Evolutionary conservation across 2,888 invertebrate species (phyloP), one percentile per base, ranked within the genome.

Genomic region (Drosophila siamana): DNA sequence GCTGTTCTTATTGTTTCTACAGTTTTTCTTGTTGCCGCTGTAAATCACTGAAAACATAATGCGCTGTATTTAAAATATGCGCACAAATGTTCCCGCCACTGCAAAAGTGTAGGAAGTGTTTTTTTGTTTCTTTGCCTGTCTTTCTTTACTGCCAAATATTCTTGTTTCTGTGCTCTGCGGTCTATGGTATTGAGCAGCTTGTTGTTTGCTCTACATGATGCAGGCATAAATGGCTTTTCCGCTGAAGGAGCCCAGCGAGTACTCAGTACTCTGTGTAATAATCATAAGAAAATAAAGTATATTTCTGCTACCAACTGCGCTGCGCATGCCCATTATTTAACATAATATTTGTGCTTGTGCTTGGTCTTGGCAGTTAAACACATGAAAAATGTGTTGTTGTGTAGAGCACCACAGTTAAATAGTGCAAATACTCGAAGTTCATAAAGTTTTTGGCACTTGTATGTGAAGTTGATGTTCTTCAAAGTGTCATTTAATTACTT

Each of bases 11-110:
- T 79, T 79, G 76, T 76, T 78, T 69, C 47, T 66, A 56, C 40
- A 16, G 60, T 51, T 46, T 61, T 43, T 52, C 55, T 40, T 47
- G 33, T 30, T 8, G 28, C 51, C 26, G 66, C 72, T 75, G 80
- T 83, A 83, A 83, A 83, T 83, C 82, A 83, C 83, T 85, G 86
- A 82, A 73, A 82, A 80, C 75, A 82, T 83, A 83, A 83, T 83
- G 82, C 86, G 59, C 68, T 76, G 84, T 82, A 76, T 81, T 82
- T 84, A 82, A 82, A 82, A 84, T 84, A 84, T 82, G 81, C 78
- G 74, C 78, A 69, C 69, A 83, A 83, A 83, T 76, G 79, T 67
- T 56, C 66, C 67, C 24, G 57, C 54, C 61, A 52, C 30, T 61
- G 26, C 55, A 46, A 69, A 59, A 66, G 62, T 60, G 33, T 59